Conservation (phyloP, 2,888 invertebrate genomes). For the Noctuana brunneofusca region DNA sequence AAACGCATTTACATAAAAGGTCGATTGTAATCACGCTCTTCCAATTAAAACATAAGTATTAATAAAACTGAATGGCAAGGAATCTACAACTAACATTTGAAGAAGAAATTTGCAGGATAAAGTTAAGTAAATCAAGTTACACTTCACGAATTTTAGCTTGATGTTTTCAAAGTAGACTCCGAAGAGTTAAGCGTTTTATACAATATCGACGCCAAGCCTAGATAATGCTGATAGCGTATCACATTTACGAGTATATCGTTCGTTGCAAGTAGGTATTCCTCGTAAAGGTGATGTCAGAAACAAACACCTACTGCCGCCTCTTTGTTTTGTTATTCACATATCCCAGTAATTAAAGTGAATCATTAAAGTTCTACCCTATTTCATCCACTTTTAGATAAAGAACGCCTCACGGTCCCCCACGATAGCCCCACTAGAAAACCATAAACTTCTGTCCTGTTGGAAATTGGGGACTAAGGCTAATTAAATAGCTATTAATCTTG, state of each 20-base stretch:
- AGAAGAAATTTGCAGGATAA: no score
- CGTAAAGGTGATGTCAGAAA: constrained; percentile 59
- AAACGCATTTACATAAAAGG: no score
- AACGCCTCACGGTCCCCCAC: no score
- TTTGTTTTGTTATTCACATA: constrained; percentile 47
- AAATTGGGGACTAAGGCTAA: no score
- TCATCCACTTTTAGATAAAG: not conserved
- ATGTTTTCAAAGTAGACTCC: constrained; percentile 11
- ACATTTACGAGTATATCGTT: constrained; percentile 53
- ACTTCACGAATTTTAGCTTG: not conserved
- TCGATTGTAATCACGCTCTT: no score
- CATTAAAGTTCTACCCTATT: constrained; percentile 6
- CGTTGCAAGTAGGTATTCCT: constrained; percentile 50
- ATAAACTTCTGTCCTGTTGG: no score
- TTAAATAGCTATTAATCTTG: no score
- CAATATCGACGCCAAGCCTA: constrained; percentile 43
- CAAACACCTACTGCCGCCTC: constrained; percentile 45
- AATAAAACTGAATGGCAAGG: no score
- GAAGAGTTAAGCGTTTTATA: constrained; percentile 32
- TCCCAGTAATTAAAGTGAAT: constrained; percentile 21
- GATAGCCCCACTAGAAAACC: no score
- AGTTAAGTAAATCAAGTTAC: no score
- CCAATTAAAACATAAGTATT: no score
- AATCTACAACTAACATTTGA: no score
- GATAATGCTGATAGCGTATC: constrained; percentile 61